phyloP scores from a whole-genome alignment of 2,888 invertebrate species.

The Cartodere bifasciata region DNA sequence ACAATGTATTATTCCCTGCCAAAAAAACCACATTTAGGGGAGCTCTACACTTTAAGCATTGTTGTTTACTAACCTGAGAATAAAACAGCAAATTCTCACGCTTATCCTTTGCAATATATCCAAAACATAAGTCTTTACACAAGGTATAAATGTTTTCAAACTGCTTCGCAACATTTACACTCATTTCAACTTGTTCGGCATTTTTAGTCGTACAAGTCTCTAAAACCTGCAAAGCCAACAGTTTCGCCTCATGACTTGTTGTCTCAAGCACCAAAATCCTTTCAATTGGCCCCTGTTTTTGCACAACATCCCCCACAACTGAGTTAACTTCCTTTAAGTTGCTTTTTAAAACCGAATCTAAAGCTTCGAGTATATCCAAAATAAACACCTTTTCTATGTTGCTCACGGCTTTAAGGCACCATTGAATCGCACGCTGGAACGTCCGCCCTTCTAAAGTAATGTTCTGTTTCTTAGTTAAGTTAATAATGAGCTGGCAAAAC shows the following conservation, averaged over 20 bases:
- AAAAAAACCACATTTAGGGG: too few relatives aligned
- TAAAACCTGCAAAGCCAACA: conserved; percentile 26
- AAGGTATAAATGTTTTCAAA: too few relatives aligned
- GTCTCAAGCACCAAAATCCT: conserved; percentile 10
- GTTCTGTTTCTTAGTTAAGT: conserved; percentile 42
- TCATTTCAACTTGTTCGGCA: too few relatives aligned
- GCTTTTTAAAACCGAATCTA: conserved; percentile 30
- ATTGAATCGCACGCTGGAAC: conserved; percentile 25
- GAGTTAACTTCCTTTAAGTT: too few relatives aligned
- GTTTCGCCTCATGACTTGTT: conserved; percentile 16
- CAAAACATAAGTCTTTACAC: too few relatives aligned
- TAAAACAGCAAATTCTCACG: too few relatives aligned
- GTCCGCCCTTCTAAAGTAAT: conserved; percentile 33
- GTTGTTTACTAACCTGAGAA: too few relatives aligned
- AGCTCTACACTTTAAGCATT: too few relatives aligned
- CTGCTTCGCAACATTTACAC: too few relatives aligned
- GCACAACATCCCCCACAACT: too few relatives aligned
- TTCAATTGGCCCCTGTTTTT: conserved; percentile 14
- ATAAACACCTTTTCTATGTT: conserved; percentile 22
- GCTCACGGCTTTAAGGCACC: conserved; percentile 31
- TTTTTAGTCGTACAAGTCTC: conserved; percentile 27
- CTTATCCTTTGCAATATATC: too few relatives aligned
- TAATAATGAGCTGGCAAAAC: conserved; percentile 43
- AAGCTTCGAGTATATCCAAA: conserved; percentile 29
- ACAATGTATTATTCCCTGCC: conserved; percentile 38